phyloP scores from a whole-genome alignment of 2,797 vertebrate species.

The Florisuga fusca region DNA sequence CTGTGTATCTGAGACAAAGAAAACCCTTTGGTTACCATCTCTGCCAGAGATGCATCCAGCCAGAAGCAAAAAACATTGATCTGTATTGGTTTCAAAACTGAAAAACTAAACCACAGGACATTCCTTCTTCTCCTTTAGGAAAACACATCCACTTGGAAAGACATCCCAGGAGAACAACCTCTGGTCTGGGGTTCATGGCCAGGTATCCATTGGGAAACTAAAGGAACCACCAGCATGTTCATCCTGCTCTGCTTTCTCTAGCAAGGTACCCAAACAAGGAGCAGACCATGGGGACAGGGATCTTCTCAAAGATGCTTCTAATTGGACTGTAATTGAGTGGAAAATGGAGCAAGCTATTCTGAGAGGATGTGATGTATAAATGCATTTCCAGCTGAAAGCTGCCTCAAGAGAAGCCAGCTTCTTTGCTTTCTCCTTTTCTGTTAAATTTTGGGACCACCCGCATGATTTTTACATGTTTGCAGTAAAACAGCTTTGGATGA shows the following conservation, averaged over 20 bases:
- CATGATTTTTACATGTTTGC: background rate
- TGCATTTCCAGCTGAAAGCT: background rate
- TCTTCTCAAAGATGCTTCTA: background rate
- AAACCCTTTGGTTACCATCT: background rate
- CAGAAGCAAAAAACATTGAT: background rate
- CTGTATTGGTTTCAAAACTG: background rate
- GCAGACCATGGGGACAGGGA: background rate
- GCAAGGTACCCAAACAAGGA: fast-evolving
- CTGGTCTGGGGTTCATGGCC: background rate
- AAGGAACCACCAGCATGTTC: background rate
- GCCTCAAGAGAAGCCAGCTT: background rate
- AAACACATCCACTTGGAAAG: background rate
- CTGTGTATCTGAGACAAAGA: background rate
- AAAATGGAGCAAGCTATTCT: conserved; percentile 5
- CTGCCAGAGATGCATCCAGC: background rate
- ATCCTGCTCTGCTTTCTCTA: background rate
- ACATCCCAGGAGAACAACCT: background rate
- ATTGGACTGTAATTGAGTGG: background rate
- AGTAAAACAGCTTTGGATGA: background rate
- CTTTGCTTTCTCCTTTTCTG: background rate
- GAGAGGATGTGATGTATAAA: background rate
- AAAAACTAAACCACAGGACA: background rate
- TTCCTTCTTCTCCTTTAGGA: background rate
- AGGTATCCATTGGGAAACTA: background rate
- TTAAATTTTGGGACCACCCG: background rate